These are phyloP conservation scores for Chromis chromis DNA, from an alignment of 2,797 vertebrate genomes.

Conservation along the genomic window DNA sequence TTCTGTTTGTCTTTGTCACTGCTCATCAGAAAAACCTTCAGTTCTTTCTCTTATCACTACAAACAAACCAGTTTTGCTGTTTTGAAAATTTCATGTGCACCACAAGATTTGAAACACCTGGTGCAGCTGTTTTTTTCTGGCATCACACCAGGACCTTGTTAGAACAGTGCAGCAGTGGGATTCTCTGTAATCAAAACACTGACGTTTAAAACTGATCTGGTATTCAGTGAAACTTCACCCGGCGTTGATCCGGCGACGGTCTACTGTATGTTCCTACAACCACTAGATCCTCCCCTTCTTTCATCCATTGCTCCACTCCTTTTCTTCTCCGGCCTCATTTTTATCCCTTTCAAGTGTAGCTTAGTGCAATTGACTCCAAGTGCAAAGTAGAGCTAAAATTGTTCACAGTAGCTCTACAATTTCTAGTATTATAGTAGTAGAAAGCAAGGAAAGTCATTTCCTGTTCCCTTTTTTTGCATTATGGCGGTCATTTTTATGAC, in stretches of 20 bases:
- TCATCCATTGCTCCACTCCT: constrained; percentile 23
- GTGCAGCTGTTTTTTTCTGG: not conserved
- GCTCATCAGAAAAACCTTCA: not conserved
- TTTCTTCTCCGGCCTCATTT: constrained; percentile 46
- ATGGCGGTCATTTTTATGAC: constrained; percentile 7
- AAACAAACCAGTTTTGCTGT: constrained; percentile 11
- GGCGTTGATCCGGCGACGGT: constrained; percentile 29
- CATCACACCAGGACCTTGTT: constrained; percentile 36
- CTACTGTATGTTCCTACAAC: constrained; percentile 27
- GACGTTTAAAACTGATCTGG: constrained; percentile 39
- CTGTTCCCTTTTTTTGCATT: constrained; percentile 12
- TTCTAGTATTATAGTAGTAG: constrained; percentile 18
- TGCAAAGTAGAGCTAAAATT: constrained; percentile 41
- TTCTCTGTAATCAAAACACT: constrained; percentile 26
- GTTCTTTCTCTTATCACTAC: not conserved
- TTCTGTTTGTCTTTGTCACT: not conserved
- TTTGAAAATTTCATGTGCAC: not conserved
- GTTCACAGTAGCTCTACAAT: constrained; percentile 25
- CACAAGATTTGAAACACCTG: not conserved
- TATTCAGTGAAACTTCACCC: constrained; percentile 36
- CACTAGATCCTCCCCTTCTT: constrained; percentile 34
- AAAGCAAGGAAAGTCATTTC: constrained; percentile 2
- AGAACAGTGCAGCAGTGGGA: constrained; percentile 5
- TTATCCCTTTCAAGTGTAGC: constrained; percentile 49
- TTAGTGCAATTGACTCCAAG: constrained; percentile 52